Evolutionary conservation across 2,888 invertebrate species (phyloP), one percentile per base, ranked within the genome.

Genomic region (Drosophila nigricruria): DNA sequence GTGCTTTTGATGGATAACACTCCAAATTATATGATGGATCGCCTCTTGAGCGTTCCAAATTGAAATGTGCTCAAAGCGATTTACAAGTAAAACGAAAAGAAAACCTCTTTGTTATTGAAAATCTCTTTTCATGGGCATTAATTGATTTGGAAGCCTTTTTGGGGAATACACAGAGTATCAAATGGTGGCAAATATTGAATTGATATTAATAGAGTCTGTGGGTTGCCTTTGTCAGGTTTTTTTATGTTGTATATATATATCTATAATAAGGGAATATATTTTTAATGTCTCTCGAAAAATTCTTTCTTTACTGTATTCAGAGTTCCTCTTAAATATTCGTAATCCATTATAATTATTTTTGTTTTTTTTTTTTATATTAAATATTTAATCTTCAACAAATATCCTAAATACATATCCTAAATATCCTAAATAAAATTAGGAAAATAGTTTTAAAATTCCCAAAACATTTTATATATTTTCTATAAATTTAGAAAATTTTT

Each of bases 1-100:
- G 30, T 56, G 43, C 61, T 68, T 68, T 71, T 77, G 77, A 77
- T 77, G 79, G 75, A 77, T 77, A 54, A 45, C 79, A 50, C 60
- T 67, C 38, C 45, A 64, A 65, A 75, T 67, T 12, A 57, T 49
- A 25, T 78, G 79, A 77, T 77, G 75, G 61, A 77, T 77, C 59
- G 71, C 40, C 50, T 67, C 53, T 57, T 54, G 59, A 70, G 66
- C 45, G 36, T 32, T 64, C 16, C 30, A 61, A 74, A 77, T 77
- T 74, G 66, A 78, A 78, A 65, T 62, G 67, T 68, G 34, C 54
- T 47, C 36, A 9, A 61, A 56, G 25, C 27, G 64, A 42, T 61
- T 67, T 36, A 14, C 40, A 54, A 12, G 36, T n/a, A 2, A 49
- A 30, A 5, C n/a, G 47, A n/a, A 30, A 18, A 2, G 16, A 63